A percentile compares a stretch with the other conserved stretches of the same genome.
Conservation (phyloP, 2,797 vertebrate species). For the Coregonus ussuriensis region DNA sequence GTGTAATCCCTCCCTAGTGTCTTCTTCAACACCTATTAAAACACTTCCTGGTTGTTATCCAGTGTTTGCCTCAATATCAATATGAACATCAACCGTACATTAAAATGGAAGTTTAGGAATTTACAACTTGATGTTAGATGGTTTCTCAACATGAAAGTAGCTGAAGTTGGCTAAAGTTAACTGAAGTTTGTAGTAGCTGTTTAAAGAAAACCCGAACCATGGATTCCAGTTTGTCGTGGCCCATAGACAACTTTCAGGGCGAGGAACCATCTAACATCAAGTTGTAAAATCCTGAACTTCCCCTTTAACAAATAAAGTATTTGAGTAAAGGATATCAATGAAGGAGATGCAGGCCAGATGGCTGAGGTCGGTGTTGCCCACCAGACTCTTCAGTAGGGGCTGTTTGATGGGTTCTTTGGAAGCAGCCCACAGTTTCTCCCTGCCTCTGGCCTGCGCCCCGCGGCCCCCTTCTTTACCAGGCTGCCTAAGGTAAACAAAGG, state of each 20-base stretch:
- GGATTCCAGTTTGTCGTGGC: not conserved
- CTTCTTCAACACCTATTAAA: not conserved
- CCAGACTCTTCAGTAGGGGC: conserved; percentile 81
- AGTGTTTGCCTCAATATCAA: not conserved
- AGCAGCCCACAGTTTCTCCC: conserved; percentile 82
- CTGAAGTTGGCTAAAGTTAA: not conserved
- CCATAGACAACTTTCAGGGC: not conserved
- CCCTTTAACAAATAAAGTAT: not conserved
- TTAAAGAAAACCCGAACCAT: not conserved
- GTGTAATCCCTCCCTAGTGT: not conserved
- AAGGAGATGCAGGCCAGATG: conserved; percentile 85
- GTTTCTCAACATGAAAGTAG: not conserved
- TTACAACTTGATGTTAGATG: not conserved
- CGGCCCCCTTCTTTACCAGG: conserved; percentile 72
- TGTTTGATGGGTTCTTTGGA: conserved; percentile 86
- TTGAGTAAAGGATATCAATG: conserved; percentile 87
- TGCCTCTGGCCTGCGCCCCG: conserved; percentile 66
- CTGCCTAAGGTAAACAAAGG: conserved; percentile 47
- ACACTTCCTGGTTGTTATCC: not conserved
- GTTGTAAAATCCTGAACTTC: not conserved
- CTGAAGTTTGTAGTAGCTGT: not conserved
- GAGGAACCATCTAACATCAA: not conserved
- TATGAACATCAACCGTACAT: not conserved
- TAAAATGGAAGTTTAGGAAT: not conserved
- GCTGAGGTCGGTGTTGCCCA: conserved; percentile 76